A percentile compares a stretch with the other conserved stretches of the same genome.
Conservation (phyloP, 2,888 invertebrate species). For the Baronia brevicornis region DNA sequence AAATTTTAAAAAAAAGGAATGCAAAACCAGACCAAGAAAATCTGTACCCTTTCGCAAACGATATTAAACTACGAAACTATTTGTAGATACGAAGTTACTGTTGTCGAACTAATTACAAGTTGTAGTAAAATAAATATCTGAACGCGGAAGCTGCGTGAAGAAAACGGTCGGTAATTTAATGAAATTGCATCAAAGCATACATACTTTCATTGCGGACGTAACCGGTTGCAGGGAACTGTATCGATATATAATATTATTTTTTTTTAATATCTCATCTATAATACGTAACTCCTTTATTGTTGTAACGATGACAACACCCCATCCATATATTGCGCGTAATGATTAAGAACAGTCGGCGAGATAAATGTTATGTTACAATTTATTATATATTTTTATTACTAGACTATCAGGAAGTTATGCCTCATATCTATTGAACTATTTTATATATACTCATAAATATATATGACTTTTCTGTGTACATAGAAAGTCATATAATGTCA, state of each 20-base stretch:
- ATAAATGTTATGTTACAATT: constrained; percentile 10
- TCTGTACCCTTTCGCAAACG: too few species aligned
- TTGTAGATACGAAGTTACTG: too few species aligned
- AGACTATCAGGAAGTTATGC: neutral
- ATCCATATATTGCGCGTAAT: constrained; percentile 12
- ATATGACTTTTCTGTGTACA: too few species aligned
- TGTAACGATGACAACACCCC: constrained; percentile 21
- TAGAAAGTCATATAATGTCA: too few species aligned
- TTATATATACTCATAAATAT: too few species aligned
- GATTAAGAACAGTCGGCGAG: constrained; percentile 4
- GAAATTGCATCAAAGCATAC: constrained; percentile 25
- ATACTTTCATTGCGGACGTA: constrained; percentile 28
- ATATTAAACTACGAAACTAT: too few species aligned
- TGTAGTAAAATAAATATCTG: constrained; percentile 11
- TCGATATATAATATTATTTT: constrained; percentile 15
- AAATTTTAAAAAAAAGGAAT: too few species aligned
- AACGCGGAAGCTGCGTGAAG: constrained; percentile 21
- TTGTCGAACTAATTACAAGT: constrained; percentile 8
- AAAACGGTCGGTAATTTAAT: constrained; percentile 20
- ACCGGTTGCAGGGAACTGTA: constrained; percentile 20
- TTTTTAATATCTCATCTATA: constrained; percentile 21
- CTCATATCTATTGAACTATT: too few species aligned
- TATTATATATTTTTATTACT: too few species aligned
- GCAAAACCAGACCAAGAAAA: too few species aligned
- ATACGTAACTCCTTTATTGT: constrained; percentile 23